Base-by-base conservation (phyloP, 2,888 invertebrate species). In the Parnassius smintheus region DNA sequence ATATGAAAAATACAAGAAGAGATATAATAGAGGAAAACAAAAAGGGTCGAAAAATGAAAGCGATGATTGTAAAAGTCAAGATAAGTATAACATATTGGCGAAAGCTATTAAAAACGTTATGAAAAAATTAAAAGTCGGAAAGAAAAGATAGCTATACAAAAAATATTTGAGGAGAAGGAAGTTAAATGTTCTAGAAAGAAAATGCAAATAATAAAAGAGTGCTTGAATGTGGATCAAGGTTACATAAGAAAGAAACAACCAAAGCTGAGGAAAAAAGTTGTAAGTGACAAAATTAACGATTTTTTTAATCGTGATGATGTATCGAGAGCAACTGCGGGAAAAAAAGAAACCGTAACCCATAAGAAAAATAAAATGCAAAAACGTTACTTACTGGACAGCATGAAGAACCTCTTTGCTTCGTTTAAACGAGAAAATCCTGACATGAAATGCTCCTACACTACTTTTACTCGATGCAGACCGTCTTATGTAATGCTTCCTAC, bases 351-450 rank as follows among this genome's bases (percentile, higher is more conserved):
- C 9, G 58, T 58, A 1, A 46, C 35, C 46, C 49, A 46, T 25
- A 58, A 58, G 57, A 18, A 50, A 58, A 9, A 50, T 58, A 50
- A 58, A 58, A 42, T 58, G 25, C 58, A 58, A 25, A 49, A n/a
- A n/a, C n/a, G n/a, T n/a, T n/a, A n/a, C n/a, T n/a, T n/a, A n/a
- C n/a, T n/a, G n/a, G n/a, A n/a, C n/a, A n/a, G n/a, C n/a, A n/a
- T n/a, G n/a, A n/a, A n/a, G n/a, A n/a, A n/a, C n/a, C n/a, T n/a
- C n/a, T 50, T n/a, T 13, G 35, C 48, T 12, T 59, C 12, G 13
- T 59, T 59, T 59, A 50, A 58, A 59, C 50, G 11, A 18, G 51
- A 51, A 51, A 18, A 51, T 51, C 51, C 51, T 51, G 25, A 25
- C 25, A 25, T 25, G 25, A 54, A 45, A 45, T 57, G 57, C n/a